These are phyloP conservation scores for Agrilus planipennis DNA, from an alignment of 1,140 invertebrate species.

Conservation along the genomic window DNA sequence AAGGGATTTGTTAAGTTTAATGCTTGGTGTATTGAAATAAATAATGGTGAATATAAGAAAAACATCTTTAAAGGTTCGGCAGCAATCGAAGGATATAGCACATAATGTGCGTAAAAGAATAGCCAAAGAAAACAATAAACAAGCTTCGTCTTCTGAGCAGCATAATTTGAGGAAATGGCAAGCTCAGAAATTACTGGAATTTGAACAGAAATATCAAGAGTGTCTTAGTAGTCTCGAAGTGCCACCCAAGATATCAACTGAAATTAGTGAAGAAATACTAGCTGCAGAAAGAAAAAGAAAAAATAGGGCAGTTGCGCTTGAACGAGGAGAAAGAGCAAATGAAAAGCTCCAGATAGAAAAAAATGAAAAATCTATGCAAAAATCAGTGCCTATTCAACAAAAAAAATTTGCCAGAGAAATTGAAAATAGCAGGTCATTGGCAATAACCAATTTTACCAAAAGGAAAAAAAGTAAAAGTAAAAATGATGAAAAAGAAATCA, in stretches of 20 bases:
- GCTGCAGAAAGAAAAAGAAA: constrained; percentile 23
- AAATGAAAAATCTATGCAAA: constrained; percentile 17
- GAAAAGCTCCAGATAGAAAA: constrained; percentile 28
- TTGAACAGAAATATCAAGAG: constrained; percentile 38
- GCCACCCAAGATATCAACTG: constrained; percentile 35
- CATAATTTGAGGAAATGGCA: constrained; percentile 34
- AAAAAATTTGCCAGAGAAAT: constrained; percentile 34
- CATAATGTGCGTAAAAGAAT: constrained; percentile 36
- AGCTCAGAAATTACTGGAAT: constrained; percentile 34
- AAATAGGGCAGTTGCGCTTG: constrained; percentile 30
- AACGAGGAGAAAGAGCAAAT: constrained; percentile 34
- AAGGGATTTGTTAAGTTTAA: constrained; percentile 2
- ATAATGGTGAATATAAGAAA: constrained; percentile 9
- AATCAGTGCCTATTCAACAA: constrained; percentile 28
- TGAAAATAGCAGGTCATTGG: constrained; percentile 36
- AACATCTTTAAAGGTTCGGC: constrained; percentile 33
- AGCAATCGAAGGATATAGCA: constrained; percentile 42
- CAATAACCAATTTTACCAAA: constrained; percentile 29
- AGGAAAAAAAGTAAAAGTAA: constrained; percentile 13
- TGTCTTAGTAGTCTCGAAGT: constrained; percentile 39
- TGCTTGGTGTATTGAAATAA: constrained; percentile 6
- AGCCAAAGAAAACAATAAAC: constrained; percentile 33
- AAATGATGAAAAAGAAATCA: no score
- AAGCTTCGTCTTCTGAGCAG: constrained; percentile 33
- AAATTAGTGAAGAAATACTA: constrained; percentile 28